Base-by-base conservation (phyloP, 1,140 invertebrate genomes). In the Neodiprion lecontei region DNA sequence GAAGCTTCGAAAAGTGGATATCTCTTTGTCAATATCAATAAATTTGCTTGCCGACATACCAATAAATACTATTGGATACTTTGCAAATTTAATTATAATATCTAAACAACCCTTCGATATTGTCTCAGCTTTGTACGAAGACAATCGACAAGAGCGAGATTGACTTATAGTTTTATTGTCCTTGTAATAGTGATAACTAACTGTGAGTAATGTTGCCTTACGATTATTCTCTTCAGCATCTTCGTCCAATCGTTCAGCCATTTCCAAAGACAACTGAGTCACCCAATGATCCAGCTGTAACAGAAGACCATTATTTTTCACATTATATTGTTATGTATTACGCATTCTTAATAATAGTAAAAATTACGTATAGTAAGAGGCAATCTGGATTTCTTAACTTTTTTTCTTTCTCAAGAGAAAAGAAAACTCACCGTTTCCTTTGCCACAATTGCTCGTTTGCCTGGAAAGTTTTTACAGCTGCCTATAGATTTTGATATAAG, bases 381-480 rank as follows among this genome's bases (percentile, higher is more conserved):
- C 28, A 40, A 40, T 40, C 28, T 40, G 28, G 28, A 40, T 40
- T 40, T 40, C 5, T 40, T 5, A 40, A 40, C 28, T 40, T 40
- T 40, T 40, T 40, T 40, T 40, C 28, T 40, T 40, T 9, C n/a
- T 61, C 9, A 61, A 40, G 5, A 5, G 28, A 5, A 40, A 40
- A 40, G 28, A 61, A 61, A 70, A 74, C 79, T 82, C 69, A 98
- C 91, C 78, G 93, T 92, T 72, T 95, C 91, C 74, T 91, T 86
- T 2, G 92, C 93, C 7, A 88, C 87, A 17, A 99, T 90, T n/a
- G 93, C 92, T 76, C 92, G 91, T 85, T 93, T 94, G 0, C 97
- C 97, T 12, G 92, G 91, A 86, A 99, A 98, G 79, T 95, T 96
- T 89, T 99, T 99, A 82, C 96, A 97, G 82, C 97, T 98, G 0